These are phyloP conservation scores for Drosophila parvula DNA, from an alignment of 1,140 invertebrate genomes.

Conservation along the genomic window DNA sequence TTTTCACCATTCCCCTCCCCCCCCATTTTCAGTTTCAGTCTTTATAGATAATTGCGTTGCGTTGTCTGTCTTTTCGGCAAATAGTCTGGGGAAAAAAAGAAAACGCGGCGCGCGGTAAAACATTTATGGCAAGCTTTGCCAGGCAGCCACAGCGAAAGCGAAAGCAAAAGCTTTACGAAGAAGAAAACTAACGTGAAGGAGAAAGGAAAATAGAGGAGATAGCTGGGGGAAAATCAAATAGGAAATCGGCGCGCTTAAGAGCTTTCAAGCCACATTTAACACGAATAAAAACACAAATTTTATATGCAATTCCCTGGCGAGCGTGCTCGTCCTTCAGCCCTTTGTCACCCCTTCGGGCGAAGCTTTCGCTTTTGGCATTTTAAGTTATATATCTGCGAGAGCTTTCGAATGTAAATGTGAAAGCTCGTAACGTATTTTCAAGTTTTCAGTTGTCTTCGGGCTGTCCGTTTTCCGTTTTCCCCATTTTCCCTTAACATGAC, in stretches of 20 bases:
- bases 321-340: no score
- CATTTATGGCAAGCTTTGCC: slow-evolving; percentile 38
- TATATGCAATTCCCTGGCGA: slow-evolving; percentile 20
- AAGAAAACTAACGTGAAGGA: slow-evolving; percentile 12
- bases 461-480: slow-evolving; percentile 13
- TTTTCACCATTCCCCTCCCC: neutral
- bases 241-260: slow-evolving; percentile 13
- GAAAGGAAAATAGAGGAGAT: slow-evolving; percentile 7
- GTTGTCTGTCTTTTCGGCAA: slow-evolving; percentile 25
- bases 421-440: slow-evolving; percentile 53
- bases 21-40: slow-evolving; percentile 1
- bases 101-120: slow-evolving; percentile 1
- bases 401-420: slow-evolving; percentile 20
- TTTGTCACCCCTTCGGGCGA: neutral
- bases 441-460: slow-evolving; percentile 45
- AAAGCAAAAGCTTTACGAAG: slow-evolving; percentile 11
- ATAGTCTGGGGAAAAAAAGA: slow-evolving; percentile 19
- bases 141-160: neutral
- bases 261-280: slow-evolving; percentile 52
- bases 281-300: slow-evolving; percentile 17
- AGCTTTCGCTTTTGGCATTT: slow-evolving; percentile 12
- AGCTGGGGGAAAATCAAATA: neutral
- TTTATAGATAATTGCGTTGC: slow-evolving; percentile 68
- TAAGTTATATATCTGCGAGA: slow-evolving; percentile 11
- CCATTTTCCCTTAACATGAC: neutral